Base-by-base conservation (phyloP, 2,113 vertebrate genomes). In the Crypturellus undulatus region DNA sequence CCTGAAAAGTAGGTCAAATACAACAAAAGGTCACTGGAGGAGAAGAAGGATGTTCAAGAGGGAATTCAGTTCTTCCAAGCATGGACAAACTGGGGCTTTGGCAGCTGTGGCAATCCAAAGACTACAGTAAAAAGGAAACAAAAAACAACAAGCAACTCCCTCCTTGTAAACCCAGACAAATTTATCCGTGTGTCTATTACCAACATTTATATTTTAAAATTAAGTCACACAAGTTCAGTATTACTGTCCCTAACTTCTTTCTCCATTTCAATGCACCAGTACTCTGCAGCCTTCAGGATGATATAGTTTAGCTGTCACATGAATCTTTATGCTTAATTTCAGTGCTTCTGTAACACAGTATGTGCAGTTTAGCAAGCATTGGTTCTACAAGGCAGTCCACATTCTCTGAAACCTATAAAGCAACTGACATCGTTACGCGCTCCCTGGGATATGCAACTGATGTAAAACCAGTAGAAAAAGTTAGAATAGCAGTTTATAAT, bases 361-460 rank as follows among this genome's bases (percentile, higher is more conserved):
- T 24, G 12, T 34, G 12, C 22, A 24, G 24, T 62, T 36, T 36
- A 62, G n/a, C 60, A 34, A 62, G 34, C 22, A 24, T 8, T 62
- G 60, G 34, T 36, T 14, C 34, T 62, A 22, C 34, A 62, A 36
- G 21, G 13, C 34, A 62, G 34, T 6, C 34, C 20, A 62, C 34
- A 34, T 30, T 62, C 34, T 62, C 60, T 14, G 21, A 20, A 62
- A 32, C 21, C 34, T 62, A 32, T 28, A 78, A 63, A 90, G 34
- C 19, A 51, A 19, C 28, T 47, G 32, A 60, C 3, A 24, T 36
- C 0, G 1, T 28, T 32, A 47, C 0, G 0, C n/a, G 56, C 24
- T 1, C 24, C 40, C 18, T 22, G 28, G 11, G 19, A 64, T 42
- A 86, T 0, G 0, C 0, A 6, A 65, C 67, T 4, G 42, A 81